These are phyloP conservation scores for Ophion ventricosus DNA, from an alignment of 2,888 invertebrate genomes.

Conservation along the genomic window DNA sequence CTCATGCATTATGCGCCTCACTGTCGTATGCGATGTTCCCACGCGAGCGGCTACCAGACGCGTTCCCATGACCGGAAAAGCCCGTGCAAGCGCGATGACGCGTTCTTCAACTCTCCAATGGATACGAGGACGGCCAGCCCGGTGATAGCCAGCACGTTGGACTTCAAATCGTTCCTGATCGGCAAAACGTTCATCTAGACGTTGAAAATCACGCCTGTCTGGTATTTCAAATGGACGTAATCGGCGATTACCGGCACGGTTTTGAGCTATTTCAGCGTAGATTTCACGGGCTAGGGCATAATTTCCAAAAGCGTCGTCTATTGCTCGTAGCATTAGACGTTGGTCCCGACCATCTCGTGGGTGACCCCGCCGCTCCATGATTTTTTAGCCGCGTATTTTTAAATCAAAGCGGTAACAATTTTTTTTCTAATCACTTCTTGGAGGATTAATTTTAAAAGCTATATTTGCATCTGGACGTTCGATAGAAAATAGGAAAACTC, in stretches of 20 bases:
- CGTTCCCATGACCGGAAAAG: not conserved
- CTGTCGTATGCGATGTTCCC: constrained; percentile 47
- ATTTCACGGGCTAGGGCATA: constrained; percentile 40
- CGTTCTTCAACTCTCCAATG: constrained; percentile 52
- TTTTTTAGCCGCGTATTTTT: not conserved
- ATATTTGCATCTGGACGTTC: too few species aligned
- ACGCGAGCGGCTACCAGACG: constrained; percentile 50
- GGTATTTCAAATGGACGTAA: constrained; percentile 26
- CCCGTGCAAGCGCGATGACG: not conserved
- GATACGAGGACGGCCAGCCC: constrained; percentile 26
- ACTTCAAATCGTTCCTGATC: constrained; percentile 55
- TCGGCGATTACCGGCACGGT: not conserved
- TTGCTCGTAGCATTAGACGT: constrained; percentile 39
- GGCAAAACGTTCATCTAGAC: constrained; percentile 52
- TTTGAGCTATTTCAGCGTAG: constrained; percentile 6
- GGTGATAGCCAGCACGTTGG: constrained; percentile 47
- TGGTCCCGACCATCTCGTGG: constrained; percentile 41
- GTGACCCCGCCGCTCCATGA: constrained; percentile 7
- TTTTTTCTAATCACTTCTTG: not conserved
- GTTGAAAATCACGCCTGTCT: constrained; percentile 58
- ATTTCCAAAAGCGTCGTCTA: constrained; percentile 43
- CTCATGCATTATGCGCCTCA: constrained; percentile 43
- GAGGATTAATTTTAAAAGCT: not conserved
- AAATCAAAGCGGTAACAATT: not conserved
- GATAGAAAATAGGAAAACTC: too few species aligned